phyloP scores from a whole-genome alignment of 2,113 vertebrate species.

The Pollachius pollachius region DNA sequence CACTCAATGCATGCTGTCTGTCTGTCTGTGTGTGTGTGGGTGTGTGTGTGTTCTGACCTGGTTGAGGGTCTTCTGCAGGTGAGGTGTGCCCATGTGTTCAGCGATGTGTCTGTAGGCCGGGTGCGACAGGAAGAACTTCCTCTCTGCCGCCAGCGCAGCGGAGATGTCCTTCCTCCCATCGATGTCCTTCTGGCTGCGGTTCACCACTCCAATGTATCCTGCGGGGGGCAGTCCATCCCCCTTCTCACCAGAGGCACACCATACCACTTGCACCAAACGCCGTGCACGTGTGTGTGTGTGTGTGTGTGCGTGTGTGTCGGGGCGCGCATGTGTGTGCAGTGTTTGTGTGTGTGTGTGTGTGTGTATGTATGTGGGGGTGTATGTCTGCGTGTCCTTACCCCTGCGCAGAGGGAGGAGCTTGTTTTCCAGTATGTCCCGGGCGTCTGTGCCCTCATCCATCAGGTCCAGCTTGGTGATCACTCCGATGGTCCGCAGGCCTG shows the following conservation, averaged over 20 bases:
- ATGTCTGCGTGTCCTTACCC: conserved; percentile 68
- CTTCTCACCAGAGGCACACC: background rate
- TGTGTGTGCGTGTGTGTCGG: background rate
- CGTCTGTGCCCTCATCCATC: conserved; percentile 96
- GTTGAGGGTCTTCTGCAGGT: conserved; percentile 89
- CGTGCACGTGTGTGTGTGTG: background rate
- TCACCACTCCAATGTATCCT: conserved; percentile 97
- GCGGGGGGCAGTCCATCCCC: background rate
- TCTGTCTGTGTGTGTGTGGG: background rate
- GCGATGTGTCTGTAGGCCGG: conserved; percentile 92
- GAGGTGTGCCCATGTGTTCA: conserved; percentile 93
- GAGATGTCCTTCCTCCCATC: conserved; percentile 94
- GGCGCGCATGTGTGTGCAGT: too few relatives aligned
- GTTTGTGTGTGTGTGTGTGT: too few relatives aligned
- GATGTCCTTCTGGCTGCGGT: conserved; percentile 97
- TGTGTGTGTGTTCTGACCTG: conserved; percentile 73
- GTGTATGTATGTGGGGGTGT: too few relatives aligned
- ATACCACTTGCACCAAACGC: background rate
- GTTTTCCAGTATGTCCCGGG: conserved; percentile 92
- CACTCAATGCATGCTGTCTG: too few relatives aligned
- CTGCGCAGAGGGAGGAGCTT: conserved; percentile 89
- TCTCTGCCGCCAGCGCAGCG: conserved; percentile 85
- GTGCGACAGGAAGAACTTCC: conserved; percentile 96
- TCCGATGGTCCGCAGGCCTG: conserved; percentile 90
- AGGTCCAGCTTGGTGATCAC: conserved; percentile 97